Percentiles rank a stretch among this genome's conserved stretches.
Evolutionary conservation across 35 echinoderm and acorn worm species (phyloP).

Genomic region (Acanthaster planci): DNA sequence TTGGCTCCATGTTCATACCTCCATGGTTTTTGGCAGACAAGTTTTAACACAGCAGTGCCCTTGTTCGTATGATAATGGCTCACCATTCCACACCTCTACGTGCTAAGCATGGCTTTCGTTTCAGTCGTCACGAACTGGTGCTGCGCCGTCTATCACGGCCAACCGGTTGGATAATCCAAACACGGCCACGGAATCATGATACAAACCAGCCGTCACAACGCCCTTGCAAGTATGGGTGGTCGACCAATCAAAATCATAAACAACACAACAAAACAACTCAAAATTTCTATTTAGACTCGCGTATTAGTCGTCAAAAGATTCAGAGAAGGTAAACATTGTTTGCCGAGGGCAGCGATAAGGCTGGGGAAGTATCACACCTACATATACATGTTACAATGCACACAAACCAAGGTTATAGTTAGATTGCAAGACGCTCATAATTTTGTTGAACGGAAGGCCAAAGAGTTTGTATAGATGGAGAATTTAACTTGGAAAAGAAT

Average conservation of each 20-base stretch:
- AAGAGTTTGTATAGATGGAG: no score
- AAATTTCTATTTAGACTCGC: slow-evolving; percentile 19
- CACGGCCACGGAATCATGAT: neutral
- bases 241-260: slow-evolving; percentile 22
- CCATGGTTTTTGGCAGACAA: no score
- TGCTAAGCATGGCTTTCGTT: neutral
- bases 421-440: no score
- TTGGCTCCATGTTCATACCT: no score
- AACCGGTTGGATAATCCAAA: slow-evolving; percentile 8
- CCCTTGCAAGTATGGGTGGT: slow-evolving; percentile 21
- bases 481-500: no score
- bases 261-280: slow-evolving; percentile 10
- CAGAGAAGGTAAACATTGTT: neutral
- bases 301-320: neutral
- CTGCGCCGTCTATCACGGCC: neutral
- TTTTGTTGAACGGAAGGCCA: no score
- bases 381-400: no score
- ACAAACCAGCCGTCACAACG: slow-evolving; percentile 1
- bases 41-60: no score
- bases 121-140: neutral
- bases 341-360: neutral
- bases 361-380: neutral
- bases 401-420: no score
- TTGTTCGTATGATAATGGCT: no score
- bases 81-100: no score